Percentiles rank a stretch among this genome's conserved stretches.
phyloP scores from a whole-genome alignment of 30 jellyfish, hydroid and myxozoan genomes.

The Aurelia sp. region DNA sequence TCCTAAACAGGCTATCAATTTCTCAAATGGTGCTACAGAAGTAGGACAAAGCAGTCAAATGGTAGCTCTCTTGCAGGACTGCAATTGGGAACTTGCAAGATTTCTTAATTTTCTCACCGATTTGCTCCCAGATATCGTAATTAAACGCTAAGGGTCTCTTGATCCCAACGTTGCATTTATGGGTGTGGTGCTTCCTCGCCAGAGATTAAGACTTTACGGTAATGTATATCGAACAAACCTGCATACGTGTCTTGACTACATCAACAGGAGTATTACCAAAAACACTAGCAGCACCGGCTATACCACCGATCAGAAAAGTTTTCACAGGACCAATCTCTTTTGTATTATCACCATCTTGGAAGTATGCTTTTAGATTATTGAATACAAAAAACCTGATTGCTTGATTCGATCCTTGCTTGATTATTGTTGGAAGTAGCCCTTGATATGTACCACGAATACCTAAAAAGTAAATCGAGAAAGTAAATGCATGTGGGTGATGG shows the following conservation, averaged over 20 bases:
- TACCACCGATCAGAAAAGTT: conserved; percentile 91
- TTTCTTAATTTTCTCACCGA: too few species aligned
- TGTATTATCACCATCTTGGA: conserved; percentile 93
- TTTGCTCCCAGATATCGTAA: too few species aligned
- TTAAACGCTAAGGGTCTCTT: too few species aligned
- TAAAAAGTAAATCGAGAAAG: conserved; percentile 13
- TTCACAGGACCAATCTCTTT: conserved; percentile 93
- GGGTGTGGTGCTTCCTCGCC: too few species aligned
- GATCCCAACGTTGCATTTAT: too few species aligned
- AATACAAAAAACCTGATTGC: conserved; percentile 95
- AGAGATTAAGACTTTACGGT: too few species aligned
- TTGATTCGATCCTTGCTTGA: conserved; percentile 96
- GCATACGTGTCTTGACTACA: conserved; percentile 95
- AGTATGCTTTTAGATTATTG: conserved; percentile 86
- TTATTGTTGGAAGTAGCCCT: conserved; percentile 90
- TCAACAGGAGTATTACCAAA: conserved; percentile 97
- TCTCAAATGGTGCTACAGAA: too few species aligned
- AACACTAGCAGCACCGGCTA: conserved; percentile 99
- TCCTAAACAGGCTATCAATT: too few species aligned
- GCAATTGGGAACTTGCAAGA: too few species aligned
- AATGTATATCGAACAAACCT: conserved; percentile 33
- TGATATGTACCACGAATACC: conserved; percentile 97
- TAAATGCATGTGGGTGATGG: not conserved
- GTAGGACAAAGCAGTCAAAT: too few species aligned
- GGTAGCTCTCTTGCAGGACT: too few species aligned